phyloP scores from a whole-genome alignment of 2,888 invertebrate species.

The Marronus borbonicus region DNA sequence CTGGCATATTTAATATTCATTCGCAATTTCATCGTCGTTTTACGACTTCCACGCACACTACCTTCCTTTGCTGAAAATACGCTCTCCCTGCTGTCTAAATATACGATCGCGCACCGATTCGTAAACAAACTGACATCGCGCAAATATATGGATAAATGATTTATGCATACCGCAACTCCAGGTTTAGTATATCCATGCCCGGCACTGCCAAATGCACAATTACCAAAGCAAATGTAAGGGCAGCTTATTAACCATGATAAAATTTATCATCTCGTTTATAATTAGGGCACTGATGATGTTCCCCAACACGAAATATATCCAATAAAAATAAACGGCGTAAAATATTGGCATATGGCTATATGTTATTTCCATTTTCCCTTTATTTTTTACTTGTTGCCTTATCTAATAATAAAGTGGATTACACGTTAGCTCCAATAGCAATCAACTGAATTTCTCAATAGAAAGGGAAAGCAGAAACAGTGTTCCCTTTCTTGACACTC shows the following conservation, averaged over 20 bases:
- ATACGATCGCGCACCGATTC: constrained; percentile 2
- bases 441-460: no score
- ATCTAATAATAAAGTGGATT: no score
- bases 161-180: constrained; percentile 6
- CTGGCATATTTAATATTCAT: background rate
- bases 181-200: background rate
- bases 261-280: background rate
- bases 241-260: background rate
- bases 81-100: background rate
- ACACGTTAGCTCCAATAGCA: no score
- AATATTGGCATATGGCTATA: no score
- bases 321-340: background rate
- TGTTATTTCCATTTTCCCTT: no score
- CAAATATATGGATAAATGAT: background rate
- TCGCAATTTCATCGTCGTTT: background rate
- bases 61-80: background rate
- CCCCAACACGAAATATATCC: background rate
- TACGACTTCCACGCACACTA: background rate
- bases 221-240: background rate
- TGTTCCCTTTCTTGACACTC: no score
- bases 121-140: background rate
- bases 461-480: no score
- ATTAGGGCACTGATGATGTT: background rate
- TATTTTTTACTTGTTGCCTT: no score
- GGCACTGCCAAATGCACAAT: constrained; percentile 6